phyloP scores from a whole-genome alignment of 2,113 vertebrate species.

The Sturnus vulgaris region DNA sequence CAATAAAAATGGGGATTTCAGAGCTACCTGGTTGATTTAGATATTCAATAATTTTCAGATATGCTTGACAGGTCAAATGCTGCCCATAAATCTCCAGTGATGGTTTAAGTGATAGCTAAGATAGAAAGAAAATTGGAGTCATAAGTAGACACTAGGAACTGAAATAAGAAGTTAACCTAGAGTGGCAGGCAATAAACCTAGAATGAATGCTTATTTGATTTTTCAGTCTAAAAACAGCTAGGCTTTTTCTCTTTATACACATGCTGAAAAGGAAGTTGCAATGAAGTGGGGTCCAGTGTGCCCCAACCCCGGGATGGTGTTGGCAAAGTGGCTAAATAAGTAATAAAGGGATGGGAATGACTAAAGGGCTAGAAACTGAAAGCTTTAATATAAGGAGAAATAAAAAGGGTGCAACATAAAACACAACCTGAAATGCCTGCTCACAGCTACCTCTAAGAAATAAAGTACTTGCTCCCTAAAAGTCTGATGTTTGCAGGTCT shows the following conservation, averaged over 20 bases:
- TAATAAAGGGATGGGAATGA: no score
- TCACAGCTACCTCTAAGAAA: no score
- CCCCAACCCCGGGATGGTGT: no score
- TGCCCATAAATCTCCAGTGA: not conserved
- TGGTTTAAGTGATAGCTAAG: not conserved
- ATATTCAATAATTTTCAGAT: not conserved
- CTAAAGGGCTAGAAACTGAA: no score
- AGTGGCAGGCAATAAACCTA: not conserved
- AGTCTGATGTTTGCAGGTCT: no score
- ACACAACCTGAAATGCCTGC: no score
- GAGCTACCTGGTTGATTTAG: not conserved
- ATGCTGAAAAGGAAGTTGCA: not conserved
- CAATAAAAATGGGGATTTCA: not conserved
- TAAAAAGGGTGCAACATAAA: no score
- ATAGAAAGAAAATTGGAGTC: not conserved
- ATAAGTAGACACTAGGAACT: not conserved
- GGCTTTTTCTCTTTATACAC: not conserved
- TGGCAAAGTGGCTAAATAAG: no score
- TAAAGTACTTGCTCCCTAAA: no score
- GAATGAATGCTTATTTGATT: not conserved
- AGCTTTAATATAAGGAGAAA: no score
- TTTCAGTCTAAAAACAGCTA: not conserved
- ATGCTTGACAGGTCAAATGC: not conserved
- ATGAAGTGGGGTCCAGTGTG: no score
- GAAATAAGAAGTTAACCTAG: not conserved